These are phyloP conservation scores for Hapalemur alaotrensis DNA, from an alignment of 2,797 vertebrate species.

Conservation along the genomic window DNA sequence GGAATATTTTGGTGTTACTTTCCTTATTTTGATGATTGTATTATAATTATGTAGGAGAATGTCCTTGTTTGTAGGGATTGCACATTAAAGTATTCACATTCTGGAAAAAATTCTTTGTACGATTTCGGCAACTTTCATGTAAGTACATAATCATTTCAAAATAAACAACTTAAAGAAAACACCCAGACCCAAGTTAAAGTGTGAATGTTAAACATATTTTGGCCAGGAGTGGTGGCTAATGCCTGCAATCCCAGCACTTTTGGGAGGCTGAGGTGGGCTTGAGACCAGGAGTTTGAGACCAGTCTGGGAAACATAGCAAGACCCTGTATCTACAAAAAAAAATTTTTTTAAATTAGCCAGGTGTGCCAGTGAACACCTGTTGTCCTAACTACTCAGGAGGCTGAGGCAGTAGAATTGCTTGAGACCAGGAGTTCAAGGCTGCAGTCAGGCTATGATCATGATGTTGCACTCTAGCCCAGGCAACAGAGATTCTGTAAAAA, in stretches of 20 bases:
- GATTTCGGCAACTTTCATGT: not conserved
- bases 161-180: slow-evolving; percentile 13
- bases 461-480: too few relatives aligned
- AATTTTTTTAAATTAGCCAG: too few relatives aligned
- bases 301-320: too few relatives aligned
- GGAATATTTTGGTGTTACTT: not conserved
- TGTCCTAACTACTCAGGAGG: too few relatives aligned
- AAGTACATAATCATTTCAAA: not conserved
- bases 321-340: too few relatives aligned
- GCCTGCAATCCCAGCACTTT: not conserved
- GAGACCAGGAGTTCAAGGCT: too few relatives aligned
- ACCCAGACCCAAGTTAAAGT: not conserved
- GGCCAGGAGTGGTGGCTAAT: not conserved
- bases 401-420: too few relatives aligned
- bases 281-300: not conserved
- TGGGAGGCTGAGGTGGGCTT: not conserved
- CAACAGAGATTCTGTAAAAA: not conserved
- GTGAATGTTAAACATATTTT: not conserved
- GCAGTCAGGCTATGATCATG: too few relatives aligned
- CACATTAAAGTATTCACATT: not conserved
- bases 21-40: not conserved
- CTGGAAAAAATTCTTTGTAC: not conserved
- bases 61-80: not conserved
- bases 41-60: not conserved
- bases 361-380: too few relatives aligned